phyloP scores from a whole-genome alignment of 37 sponge, comb jelly and placozoan genomes.

The Crambe crambe region DNA sequence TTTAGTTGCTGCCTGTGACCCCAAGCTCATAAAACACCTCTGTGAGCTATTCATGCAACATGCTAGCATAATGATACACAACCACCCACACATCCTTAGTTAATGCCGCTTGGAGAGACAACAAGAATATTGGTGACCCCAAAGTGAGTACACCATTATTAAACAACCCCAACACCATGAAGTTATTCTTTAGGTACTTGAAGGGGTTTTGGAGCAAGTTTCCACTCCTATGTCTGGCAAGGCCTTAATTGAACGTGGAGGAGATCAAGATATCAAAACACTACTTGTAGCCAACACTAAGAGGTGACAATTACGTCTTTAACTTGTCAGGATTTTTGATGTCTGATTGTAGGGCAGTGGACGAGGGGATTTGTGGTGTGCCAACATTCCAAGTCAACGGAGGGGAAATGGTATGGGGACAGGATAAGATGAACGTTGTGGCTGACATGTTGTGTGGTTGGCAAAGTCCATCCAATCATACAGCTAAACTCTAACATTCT shows the following conservation, averaged over 20 bases:
- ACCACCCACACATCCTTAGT: slow-evolving; percentile 23
- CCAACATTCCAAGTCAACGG: slow-evolving; percentile 87
- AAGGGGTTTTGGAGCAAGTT: slow-evolving; percentile 50
- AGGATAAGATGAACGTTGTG: slow-evolving; percentile 87
- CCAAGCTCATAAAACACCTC: slow-evolving; percentile 39
- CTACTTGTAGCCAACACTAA: slow-evolving; percentile 48
- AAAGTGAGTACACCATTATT: slow-evolving; percentile 21
- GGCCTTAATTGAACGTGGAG: not conserved
- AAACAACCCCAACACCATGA: no score
- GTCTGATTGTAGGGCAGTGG: slow-evolving; percentile 66
- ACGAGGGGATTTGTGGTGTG: slow-evolving; percentile 80
- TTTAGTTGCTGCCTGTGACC: slow-evolving; percentile 59
- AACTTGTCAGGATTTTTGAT: not conserved
- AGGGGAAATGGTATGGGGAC: slow-evolving; percentile 82
- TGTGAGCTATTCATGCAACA: slow-evolving; percentile 69
- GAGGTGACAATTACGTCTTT: slow-evolving; percentile 20
- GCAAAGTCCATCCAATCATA: not conserved
- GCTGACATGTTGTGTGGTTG: slow-evolving; percentile 94
- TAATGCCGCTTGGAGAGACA: slow-evolving; percentile 76
- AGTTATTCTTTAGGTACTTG: slow-evolving; percentile 7
- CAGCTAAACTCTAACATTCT: slow-evolving; percentile 10
- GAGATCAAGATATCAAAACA: slow-evolving; percentile 6
- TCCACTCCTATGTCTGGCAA: not conserved
- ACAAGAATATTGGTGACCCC: slow-evolving; percentile 63
- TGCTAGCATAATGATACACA: not conserved